phyloP scores from a whole-genome alignment of 1,140 invertebrate genomes.

The Zaprionus tsacasi region DNA sequence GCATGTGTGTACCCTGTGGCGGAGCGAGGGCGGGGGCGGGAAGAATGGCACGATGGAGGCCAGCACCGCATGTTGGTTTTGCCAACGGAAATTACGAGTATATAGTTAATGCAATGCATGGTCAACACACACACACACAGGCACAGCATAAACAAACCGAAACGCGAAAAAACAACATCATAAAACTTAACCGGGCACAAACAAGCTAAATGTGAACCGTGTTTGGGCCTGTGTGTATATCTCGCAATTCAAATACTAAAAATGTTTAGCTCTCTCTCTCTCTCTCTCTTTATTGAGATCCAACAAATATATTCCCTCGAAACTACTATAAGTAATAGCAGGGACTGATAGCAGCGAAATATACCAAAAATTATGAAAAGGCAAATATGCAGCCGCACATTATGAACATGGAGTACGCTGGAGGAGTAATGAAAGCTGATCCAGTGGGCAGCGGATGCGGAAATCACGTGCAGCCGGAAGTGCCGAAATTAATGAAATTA shows the following conservation, averaged over 20 bases:
- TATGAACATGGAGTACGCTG: neutral
- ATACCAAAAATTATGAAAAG: constrained; percentile 67
- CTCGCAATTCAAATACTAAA: constrained; percentile 20
- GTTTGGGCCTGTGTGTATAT: neutral
- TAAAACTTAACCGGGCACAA: constrained; percentile 51
- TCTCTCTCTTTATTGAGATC: constrained; percentile 17
- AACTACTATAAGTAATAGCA: too few relatives aligned
- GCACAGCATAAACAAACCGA: constrained; percentile 57
- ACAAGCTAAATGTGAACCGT: constrained; percentile 47
- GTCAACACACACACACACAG: constrained; percentile 59
- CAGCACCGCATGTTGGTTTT: constrained; percentile 74
- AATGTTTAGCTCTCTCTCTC: constrained; percentile 13
- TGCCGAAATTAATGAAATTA: constrained; percentile 57
- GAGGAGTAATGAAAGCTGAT: constrained; percentile 56
- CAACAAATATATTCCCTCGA: neutral
- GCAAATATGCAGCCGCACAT: constrained; percentile 49
- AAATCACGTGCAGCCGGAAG: constrained; percentile 4
- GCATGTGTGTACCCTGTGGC: constrained; percentile 30
- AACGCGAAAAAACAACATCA: constrained; percentile 72
- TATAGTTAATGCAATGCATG: constrained; percentile 68
- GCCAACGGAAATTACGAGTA: constrained; percentile 68
- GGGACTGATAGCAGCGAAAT: constrained; percentile 51
- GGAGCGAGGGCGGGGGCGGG: neutral
- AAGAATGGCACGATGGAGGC: constrained; percentile 4
- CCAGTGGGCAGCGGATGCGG: constrained; percentile 1